These are phyloP conservation scores for Heliconius hewitsoni DNA, from an alignment of 1,140 invertebrate genomes.

Conservation along the genomic window DNA sequence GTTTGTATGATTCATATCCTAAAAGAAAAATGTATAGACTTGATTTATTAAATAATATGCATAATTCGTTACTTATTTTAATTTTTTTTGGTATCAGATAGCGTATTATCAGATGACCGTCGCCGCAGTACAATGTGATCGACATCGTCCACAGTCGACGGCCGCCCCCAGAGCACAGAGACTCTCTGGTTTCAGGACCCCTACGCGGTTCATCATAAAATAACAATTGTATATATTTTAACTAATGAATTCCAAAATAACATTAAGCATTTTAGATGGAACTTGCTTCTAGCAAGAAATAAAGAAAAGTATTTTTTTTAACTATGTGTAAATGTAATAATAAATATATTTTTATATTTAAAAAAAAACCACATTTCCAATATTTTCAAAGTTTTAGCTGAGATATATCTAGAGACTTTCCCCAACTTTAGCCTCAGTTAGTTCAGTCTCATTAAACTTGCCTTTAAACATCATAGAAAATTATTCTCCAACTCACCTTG, in stretches of 20 bases:
- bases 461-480: too few relatives aligned
- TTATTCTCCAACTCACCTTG: conserved; percentile 83
- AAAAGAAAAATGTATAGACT: conserved; percentile 32
- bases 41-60: not conserved
- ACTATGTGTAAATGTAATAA: too few relatives aligned
- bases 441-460: too few relatives aligned
- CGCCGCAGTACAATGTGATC: conserved; percentile 35
- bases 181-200: conserved; percentile 85
- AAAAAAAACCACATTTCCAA: too few relatives aligned
- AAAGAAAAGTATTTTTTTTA: too few relatives aligned
- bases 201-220: conserved; percentile 84
- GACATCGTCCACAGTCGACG: conserved; percentile 26
- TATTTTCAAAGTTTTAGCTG: too few relatives aligned
- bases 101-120: conserved; percentile 40
- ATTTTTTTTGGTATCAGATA: conserved; percentile 36
- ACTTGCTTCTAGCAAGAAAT: too few relatives aligned
- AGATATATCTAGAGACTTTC: too few relatives aligned
- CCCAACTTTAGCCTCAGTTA: too few relatives aligned
- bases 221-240: not conserved
- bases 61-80: not conserved
- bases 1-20: conserved; percentile 99
- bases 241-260: too few relatives aligned
- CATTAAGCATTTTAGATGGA: too few relatives aligned
- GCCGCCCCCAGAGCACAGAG: conserved; percentile 43
- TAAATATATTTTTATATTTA: too few relatives aligned